A percentile compares a stretch with the other conserved stretches of the same genome.
Conservation (phyloP, 2,888 invertebrate genomes). For the Drosophila tanythrix region DNA sequence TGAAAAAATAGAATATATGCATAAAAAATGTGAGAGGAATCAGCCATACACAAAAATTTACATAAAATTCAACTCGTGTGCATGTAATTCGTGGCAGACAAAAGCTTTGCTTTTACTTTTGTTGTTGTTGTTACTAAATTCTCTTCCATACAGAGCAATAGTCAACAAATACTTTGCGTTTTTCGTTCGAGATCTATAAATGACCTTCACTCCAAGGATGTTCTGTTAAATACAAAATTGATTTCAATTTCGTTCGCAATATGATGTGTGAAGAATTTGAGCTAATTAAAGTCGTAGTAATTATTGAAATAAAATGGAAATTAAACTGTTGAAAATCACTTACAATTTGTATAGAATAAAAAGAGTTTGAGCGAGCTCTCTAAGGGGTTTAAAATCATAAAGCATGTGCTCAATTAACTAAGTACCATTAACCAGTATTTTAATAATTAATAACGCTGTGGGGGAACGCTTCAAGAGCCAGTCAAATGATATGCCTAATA, state of each 20-base stretch:
- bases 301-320: not conserved
- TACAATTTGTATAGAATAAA: not conserved
- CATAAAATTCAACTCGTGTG: slow-evolving; percentile 64
- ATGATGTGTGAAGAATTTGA: no score
- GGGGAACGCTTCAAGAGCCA: not conserved
- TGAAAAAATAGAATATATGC: slow-evolving; percentile 17
- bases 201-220: slow-evolving; percentile 1
- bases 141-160: slow-evolving; percentile 8
- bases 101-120: slow-evolving; percentile 54
- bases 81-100: slow-evolving; percentile 58
- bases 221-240: not conserved
- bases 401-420: not conserved
- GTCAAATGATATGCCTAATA: slow-evolving; percentile 1
- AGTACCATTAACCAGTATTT: not conserved
- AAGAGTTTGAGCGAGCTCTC: not conserved
- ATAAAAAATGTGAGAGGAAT: slow-evolving; percentile 16
- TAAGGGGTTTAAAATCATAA: not conserved
- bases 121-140: not conserved
- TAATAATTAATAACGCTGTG: slow-evolving; percentile 10
- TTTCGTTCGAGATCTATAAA: slow-evolving; percentile 15
- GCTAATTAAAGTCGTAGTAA: not conserved
- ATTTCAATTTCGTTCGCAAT: not conserved
- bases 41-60: slow-evolving; percentile 57
- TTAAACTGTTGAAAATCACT: not conserved
- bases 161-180: slow-evolving; percentile 22